A percentile compares a stretch with the other conserved stretches of the same genome.
Conservation (phyloP, 2,113 vertebrate species). For the Orycteropus afer region DNA sequence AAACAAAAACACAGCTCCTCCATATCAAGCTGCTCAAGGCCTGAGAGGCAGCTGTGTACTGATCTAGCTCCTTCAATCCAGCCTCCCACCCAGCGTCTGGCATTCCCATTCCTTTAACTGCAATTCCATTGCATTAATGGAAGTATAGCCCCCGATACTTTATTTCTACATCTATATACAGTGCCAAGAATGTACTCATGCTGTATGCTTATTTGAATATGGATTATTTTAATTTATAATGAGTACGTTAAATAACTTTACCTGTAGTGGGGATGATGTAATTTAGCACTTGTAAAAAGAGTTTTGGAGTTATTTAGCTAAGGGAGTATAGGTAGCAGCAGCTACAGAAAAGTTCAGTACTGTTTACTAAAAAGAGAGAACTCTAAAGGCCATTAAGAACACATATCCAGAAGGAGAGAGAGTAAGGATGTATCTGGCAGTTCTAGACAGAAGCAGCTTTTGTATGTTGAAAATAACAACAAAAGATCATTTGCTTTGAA, state of each 20-base stretch:
- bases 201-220: conserved; percentile 49
- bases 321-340: background rate
- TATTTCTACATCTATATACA: conserved; percentile 46
- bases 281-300: background rate
- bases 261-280: background rate
- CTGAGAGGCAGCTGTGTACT: conserved; percentile 23
- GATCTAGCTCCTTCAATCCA: conserved; percentile 21
- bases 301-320: background rate
- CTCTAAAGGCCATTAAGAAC: background rate
- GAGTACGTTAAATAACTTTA: background rate
- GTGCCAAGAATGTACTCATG: background rate
- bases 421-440: background rate
- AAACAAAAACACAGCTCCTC: background rate
- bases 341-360: background rate
- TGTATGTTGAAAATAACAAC: background rate
- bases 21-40: conserved; percentile 25
- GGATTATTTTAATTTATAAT: background rate
- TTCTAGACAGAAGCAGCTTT: conserved; percentile 2
- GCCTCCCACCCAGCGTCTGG: conserved; percentile 69
- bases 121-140: conserved; percentile 11
- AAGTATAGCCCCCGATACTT: conserved; percentile 28
- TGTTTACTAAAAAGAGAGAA: background rate
- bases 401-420: background rate
- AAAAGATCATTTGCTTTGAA: background rate
- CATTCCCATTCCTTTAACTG: background rate